Evolutionary conservation across 2,113 vertebrate genomes (phyloP), one percentile per base, ranked within the genome.

Genomic region (Anser cygnoides): DNA sequence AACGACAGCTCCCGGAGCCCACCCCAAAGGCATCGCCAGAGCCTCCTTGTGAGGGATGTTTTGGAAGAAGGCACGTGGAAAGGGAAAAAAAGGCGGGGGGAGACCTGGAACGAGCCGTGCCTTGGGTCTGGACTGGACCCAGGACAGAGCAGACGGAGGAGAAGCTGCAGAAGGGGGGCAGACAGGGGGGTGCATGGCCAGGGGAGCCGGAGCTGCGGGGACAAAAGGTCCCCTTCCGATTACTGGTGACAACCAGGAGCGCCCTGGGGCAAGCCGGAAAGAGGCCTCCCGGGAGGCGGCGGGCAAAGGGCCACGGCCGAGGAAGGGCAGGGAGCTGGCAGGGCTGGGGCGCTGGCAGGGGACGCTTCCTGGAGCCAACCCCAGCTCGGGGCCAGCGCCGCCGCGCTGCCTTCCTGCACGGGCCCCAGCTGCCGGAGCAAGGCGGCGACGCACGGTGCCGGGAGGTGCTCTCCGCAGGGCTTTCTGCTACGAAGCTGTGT

Each of bases 11-110:
- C 26, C 29, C 22, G 3, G 4, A 61, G 10, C 5, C 13, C 62
- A 31, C 16, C 20, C 20, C 31, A 11, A 12, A 61, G 37, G 35
- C 59, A 39, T 13, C 35, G 52, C 49, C 49, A 2, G 1, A 5
- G 86, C 63, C 79, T 93, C 95, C 92, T 83, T 65, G 1, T 37
- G 50, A 0, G 37, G 23, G 75, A 49, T 11, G 6, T 59, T 55
- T 28, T 70, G 71, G 90, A 75, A 96, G 93, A 94, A 97, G 89
- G 97, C 79, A 96, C 90, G 84, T 29, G 84, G 92, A 83, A 90
- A 76, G 49, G 92, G 63, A 25, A 62, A 61, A 21, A n/a, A 23
- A 43, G 5, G 1, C 1, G 2, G 4, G 3, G 1, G 4, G 22
- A 3, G 31, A 4, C 23, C 35, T 62, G 61, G 61, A 95, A 91